Conservation (phyloP, 2,113 vertebrate genomes). For the Seriola quinqueradiata region DNA sequence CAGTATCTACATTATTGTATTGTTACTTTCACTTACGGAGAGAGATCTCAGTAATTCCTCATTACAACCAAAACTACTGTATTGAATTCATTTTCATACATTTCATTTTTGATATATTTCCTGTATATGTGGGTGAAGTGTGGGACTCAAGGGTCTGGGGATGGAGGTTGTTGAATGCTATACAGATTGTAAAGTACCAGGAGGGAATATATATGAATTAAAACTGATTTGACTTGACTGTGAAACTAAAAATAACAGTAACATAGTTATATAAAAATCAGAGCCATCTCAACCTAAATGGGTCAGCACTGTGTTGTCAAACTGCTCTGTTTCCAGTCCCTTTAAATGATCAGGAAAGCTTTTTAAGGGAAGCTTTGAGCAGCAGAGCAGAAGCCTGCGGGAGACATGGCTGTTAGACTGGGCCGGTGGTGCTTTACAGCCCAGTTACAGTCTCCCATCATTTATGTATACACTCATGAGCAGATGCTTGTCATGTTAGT, state of each 20-base stretch:
- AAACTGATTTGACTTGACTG: neutral
- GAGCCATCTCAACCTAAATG: neutral
- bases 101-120: neutral
- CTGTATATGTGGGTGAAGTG: neutral
- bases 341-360: constrained; percentile 4
- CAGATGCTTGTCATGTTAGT: constrained; percentile 36
- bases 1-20: neutral
- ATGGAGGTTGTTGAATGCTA: neutral
- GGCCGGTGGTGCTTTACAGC: constrained; percentile 45
- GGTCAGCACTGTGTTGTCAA: neutral
- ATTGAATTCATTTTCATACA: neutral
- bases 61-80: neutral
- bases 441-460: constrained; percentile 28
- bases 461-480: constrained; percentile 36
- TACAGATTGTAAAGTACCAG: neutral
- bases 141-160: neutral
- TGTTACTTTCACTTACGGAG: neutral
- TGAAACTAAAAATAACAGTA: neutral
- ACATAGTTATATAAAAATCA: neutral
- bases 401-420: constrained; percentile 1
- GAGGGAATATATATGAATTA: neutral
- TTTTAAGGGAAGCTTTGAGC: constrained; percentile 18
- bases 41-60: neutral
- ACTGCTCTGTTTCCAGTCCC: neutral
- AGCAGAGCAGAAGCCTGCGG: constrained; percentile 1